These are phyloP conservation scores for Chymomyza caudatula DNA, from an alignment of 2,888 invertebrate genomes.

Conservation along the genomic window DNA sequence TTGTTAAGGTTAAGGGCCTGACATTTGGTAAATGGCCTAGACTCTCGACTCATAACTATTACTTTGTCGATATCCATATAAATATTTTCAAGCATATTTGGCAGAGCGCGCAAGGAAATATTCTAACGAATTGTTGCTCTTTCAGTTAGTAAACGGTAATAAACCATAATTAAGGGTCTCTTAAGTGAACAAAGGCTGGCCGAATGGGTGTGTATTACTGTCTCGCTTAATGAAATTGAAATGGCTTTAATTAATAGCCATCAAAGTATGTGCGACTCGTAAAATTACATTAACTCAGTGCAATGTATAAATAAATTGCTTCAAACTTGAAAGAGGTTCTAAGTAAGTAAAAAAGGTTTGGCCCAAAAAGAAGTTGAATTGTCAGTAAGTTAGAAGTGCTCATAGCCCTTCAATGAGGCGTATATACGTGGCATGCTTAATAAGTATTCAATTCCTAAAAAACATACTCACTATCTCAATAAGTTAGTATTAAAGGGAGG, in stretches of 20 bases:
- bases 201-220: neutral
- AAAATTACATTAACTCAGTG: neutral
- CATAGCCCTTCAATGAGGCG: too few species aligned
- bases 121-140: slow-evolving; percentile 44
- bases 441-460: too few species aligned
- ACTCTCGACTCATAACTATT: neutral
- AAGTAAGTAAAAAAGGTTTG: neutral
- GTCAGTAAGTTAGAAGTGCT: too few species aligned
- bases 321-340: neutral
- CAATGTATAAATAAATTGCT: too few species aligned
- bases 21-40: slow-evolving; percentile 60
- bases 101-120: neutral
- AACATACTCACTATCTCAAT: too few species aligned
- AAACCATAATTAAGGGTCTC: neutral
- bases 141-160: slow-evolving; percentile 18
- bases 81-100: neutral
- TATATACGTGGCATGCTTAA: too few species aligned
- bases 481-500: too few species aligned
- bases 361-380: too few species aligned
- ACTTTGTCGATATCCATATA: neutral
- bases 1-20: slow-evolving; percentile 52
- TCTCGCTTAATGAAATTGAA: slow-evolving; percentile 27
- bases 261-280: neutral
- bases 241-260: slow-evolving; percentile 3
- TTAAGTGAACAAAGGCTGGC: neutral